Percentiles rank a stretch among this genome's conserved stretches.
Conservation (phyloP, 2,113 vertebrate genomes). For the Odocoileus virginianus region DNA sequence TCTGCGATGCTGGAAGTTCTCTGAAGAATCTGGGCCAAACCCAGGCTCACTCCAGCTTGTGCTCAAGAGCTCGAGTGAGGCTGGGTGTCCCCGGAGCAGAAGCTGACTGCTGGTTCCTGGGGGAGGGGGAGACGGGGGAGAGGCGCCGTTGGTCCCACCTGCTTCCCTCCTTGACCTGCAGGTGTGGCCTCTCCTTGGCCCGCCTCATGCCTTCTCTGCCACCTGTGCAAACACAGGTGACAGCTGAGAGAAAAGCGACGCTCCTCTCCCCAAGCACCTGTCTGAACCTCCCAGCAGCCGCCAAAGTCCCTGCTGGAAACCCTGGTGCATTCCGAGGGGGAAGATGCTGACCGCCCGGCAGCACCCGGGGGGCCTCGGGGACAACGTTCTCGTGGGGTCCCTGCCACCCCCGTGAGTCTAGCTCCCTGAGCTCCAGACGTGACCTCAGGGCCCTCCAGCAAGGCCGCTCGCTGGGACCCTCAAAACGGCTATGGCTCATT, state of each 20-base stretch:
- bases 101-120: background rate
- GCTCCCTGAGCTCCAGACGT: background rate
- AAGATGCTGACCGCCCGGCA: fast-evolving
- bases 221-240: background rate
- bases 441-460: background rate
- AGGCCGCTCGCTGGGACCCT: background rate
- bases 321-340: background rate
- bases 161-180: fast-evolving
- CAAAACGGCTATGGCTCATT: background rate
- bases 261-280: background rate
- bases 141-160: no score
- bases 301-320: background rate
- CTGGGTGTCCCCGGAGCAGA: background rate
- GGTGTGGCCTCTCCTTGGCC: background rate
- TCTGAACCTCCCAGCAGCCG: background rate
- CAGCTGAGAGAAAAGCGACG: background rate
- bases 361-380: background rate
- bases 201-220: background rate
- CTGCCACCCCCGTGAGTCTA: background rate
- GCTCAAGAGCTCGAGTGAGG: background rate
- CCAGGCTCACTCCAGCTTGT: background rate
- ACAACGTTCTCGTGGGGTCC: background rate
- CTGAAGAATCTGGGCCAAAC: background rate
- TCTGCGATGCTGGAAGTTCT: background rate
- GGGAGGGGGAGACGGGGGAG: no score